These are phyloP conservation scores for Blastobasis lacticolella DNA, from an alignment of 2,888 invertebrate species.

Conservation along the genomic window DNA sequence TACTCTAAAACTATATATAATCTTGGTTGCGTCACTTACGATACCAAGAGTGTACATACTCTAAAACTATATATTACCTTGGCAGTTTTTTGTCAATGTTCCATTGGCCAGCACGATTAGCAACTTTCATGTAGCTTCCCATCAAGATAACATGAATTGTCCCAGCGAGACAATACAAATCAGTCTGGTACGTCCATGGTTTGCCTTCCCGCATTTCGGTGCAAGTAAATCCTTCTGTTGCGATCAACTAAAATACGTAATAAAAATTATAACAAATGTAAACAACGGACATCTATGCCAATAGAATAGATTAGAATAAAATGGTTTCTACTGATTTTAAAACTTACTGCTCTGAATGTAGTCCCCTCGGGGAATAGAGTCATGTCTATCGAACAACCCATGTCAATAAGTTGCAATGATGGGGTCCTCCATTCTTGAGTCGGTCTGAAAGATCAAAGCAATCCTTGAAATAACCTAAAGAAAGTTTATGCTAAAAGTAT, in stretches of 20 bases:
- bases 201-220: conserved; percentile 93
- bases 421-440: conserved; percentile 77
- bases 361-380: conserved; percentile 84
- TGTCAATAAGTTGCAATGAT: conserved; percentile 91
- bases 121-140: conserved; percentile 91
- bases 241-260: conserved; percentile 22
- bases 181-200: conserved; percentile 96
- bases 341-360: conserved; percentile 78
- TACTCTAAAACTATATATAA: too few relatives aligned
- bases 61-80: conserved; percentile 52
- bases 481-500: too few relatives aligned
- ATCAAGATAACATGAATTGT: conserved; percentile 90
- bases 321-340: neutral
- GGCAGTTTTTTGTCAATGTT: conserved; percentile 82
- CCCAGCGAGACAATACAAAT: conserved; percentile 91
- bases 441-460: conserved; percentile 54
- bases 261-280: neutral
- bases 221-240: conserved; percentile 86
- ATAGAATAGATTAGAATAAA: too few relatives aligned
- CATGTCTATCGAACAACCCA: conserved; percentile 96
- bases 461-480: neutral
- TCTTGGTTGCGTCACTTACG: too few relatives aligned
- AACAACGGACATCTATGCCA: neutral
- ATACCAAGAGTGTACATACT: too few relatives aligned
- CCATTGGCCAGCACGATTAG: conserved; percentile 77